phyloP scores from a whole-genome alignment of 2,888 invertebrate species.

The Timema podura region DNA sequence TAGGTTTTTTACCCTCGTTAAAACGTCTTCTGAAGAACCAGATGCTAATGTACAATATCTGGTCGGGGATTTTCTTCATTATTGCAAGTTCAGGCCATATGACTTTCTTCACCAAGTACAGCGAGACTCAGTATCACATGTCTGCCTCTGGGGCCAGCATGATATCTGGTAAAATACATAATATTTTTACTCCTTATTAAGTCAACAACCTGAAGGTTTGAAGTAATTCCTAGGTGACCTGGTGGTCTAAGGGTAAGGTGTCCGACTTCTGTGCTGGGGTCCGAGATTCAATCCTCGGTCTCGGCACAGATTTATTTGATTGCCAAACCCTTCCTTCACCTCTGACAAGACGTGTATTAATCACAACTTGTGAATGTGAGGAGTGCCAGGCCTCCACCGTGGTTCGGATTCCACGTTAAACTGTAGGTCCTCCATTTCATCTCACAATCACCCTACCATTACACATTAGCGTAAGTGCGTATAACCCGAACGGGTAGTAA shows the following conservation, averaged over 20 bases:
- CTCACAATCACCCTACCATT: too few species aligned
- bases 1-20: slow-evolving; percentile 56
- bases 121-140: slow-evolving; percentile 68
- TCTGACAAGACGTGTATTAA: too few species aligned
- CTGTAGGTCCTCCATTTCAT: not conserved
- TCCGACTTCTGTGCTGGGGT: too few species aligned
- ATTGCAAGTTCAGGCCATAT: slow-evolving; percentile 60
- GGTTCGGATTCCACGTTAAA: not conserved
- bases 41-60: slow-evolving; percentile 60
- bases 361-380: too few species aligned
- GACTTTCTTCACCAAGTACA: slow-evolving; percentile 68
- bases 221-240: too few species aligned
- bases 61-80: slow-evolving; percentile 62
- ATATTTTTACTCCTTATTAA: not conserved
- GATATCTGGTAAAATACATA: slow-evolving; percentile 53
- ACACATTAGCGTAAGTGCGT: too few species aligned
- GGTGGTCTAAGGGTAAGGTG: too few species aligned
- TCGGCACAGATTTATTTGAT: too few species aligned
- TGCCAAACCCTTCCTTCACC: too few species aligned
- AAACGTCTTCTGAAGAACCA: slow-evolving; percentile 60
- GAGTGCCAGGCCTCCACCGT: not conserved
- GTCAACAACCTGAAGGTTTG: not conserved
- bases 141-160: slow-evolving; percentile 62
- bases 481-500: too few species aligned
- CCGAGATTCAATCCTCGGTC: too few species aligned